A percentile compares a stretch with the other conserved stretches of the same genome.
These are phyloP conservation scores for Gopherus evgoodei DNA, from an alignment of 2,113 vertebrate genomes.

Conservation along the genomic window DNA sequence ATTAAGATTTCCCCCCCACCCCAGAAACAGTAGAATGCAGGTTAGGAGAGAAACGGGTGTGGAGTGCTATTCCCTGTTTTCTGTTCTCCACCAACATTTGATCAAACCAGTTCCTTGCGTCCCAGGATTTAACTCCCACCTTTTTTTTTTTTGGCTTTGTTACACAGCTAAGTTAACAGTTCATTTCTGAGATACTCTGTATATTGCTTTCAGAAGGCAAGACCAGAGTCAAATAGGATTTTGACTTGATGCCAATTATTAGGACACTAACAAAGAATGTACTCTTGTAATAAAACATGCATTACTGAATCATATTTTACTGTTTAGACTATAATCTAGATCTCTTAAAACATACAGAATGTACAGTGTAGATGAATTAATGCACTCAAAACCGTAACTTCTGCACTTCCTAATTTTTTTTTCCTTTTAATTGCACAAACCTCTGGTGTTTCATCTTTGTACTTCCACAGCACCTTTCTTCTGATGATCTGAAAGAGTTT, in stretches of 20 bases:
- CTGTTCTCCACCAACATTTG: background rate
- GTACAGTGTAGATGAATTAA: background rate
- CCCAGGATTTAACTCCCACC: background rate
- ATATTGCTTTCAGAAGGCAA: background rate
- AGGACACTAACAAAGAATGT: too few species aligned
- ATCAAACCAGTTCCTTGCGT: background rate
- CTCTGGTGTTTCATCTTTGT: background rate
- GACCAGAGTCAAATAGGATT: background rate
- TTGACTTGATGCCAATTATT: background rate
- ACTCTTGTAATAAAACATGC: background rate
- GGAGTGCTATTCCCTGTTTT: background rate
- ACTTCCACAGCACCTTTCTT: background rate
- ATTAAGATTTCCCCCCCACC: background rate
- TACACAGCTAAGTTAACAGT: background rate
- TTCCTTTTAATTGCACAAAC: too few species aligned
- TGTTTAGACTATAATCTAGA: background rate
- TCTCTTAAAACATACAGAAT: background rate
- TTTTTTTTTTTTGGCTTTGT: background rate
- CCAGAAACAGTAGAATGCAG: background rate
- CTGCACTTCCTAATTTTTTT: too few species aligned
- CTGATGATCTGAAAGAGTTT: background rate
- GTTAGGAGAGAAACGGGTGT: background rate
- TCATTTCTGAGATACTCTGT: background rate
- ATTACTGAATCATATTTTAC: background rate
- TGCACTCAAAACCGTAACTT: background rate